Conservation (phyloP, 2,797 vertebrate genomes). For the Columba guinea region DNA sequence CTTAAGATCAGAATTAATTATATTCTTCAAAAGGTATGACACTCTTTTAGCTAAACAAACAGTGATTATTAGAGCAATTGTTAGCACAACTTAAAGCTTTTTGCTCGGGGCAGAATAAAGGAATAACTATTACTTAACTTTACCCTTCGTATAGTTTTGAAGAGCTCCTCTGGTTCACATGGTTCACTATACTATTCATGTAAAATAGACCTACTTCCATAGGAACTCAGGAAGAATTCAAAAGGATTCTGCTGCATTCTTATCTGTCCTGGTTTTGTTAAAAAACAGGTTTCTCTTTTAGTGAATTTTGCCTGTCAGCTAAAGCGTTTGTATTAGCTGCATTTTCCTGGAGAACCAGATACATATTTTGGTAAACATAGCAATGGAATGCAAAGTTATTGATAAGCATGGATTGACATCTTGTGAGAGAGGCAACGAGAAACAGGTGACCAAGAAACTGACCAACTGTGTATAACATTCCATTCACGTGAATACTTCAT, state of each 20-base stretch:
- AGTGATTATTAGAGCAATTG: neutral
- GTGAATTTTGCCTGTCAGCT: too few species aligned
- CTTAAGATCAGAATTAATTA: neutral
- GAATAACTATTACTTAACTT: neutral
- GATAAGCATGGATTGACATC: too few species aligned
- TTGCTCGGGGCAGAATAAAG: fast-evolving
- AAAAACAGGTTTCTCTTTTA: too few species aligned
- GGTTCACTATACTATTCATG: neutral
- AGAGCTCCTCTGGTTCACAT: neutral
- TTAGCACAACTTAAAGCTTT: neutral
- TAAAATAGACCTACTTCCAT: neutral
- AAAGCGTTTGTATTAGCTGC: too few species aligned
- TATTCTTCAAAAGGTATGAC: neutral
- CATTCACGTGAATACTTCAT: too few species aligned
- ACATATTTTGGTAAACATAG: too few species aligned
- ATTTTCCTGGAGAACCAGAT: too few species aligned
- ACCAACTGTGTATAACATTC: too few species aligned
- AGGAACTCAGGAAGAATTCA: neutral
- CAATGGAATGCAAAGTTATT: too few species aligned
- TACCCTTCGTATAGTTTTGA: neutral
- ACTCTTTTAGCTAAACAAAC: neutral
- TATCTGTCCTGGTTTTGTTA: too few species aligned
- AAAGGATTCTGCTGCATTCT: neutral
- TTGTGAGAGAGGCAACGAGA: too few species aligned
- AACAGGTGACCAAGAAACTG: too few species aligned